Evolutionary conservation across 2,888 invertebrate genomes (phyloP).

Genomic region (Cryptops parisi): DNA sequence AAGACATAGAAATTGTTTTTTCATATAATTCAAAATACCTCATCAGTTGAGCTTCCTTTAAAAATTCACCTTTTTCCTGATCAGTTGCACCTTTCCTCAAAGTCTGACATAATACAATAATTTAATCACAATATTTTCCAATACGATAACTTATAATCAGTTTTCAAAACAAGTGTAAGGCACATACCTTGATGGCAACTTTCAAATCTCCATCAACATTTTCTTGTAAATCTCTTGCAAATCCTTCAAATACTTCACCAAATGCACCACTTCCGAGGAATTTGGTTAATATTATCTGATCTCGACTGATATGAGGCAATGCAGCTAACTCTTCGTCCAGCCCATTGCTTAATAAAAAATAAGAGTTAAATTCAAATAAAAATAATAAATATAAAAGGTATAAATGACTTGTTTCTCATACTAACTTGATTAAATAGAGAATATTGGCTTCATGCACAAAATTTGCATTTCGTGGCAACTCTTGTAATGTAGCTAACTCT

Average conservation of each 20-base stretch:
- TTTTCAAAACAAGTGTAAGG: too few relatives aligned
- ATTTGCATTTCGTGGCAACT: constrained; percentile 54
- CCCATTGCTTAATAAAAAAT: constrained; percentile 25
- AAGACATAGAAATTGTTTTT: background rate
- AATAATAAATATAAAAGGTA: constrained; percentile 11
- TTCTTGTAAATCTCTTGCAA: constrained; percentile 51
- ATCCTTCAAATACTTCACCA: constrained; percentile 91
- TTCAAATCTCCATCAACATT: constrained; percentile 42
- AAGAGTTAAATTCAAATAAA: constrained; percentile 1
- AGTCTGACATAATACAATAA: too few relatives aligned
- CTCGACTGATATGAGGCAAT: constrained; percentile 69
- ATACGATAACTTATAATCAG: too few relatives aligned
- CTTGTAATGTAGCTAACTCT: constrained; percentile 71
- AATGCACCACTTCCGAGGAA: constrained; percentile 93
- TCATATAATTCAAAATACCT: constrained; percentile 29
- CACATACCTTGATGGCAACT: constrained; percentile 75
- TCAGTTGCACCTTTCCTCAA: constrained; percentile 80
- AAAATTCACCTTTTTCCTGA: constrained; percentile 78
- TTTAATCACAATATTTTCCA: too few relatives aligned
- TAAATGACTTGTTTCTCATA: constrained; percentile 2
- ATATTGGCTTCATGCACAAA: constrained; percentile 72
- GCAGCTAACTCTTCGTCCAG: constrained; percentile 61
- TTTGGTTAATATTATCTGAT: constrained; percentile 70
- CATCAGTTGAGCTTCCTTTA: constrained; percentile 95
- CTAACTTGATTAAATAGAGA: constrained; percentile 46